These are phyloP conservation scores for Helostoma temminkii DNA, from an alignment of 2,797 vertebrate genomes.

Conservation along the genomic window DNA sequence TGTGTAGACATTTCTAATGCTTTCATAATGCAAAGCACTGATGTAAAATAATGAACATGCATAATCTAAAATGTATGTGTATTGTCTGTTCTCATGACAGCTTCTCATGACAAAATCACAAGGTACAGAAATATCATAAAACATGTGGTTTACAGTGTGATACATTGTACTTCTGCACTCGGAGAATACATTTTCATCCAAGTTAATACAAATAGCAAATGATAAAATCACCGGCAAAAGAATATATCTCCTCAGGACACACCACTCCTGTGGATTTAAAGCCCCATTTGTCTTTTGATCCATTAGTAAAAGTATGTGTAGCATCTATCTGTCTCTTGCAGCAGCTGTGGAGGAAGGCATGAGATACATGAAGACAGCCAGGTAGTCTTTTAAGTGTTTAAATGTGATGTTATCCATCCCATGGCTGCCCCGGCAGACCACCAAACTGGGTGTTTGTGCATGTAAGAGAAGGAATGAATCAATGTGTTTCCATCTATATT, in stretches of 20 bases:
- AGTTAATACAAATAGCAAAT: conserved; percentile 71
- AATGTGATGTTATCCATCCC: conserved; percentile 85
- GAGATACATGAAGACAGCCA: conserved; percentile 84
- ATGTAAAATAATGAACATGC: background rate
- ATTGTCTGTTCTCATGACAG: no score
- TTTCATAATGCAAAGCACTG: background rate
- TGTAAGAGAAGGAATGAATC: background rate
- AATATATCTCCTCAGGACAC: conserved; percentile 83
- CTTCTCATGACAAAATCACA: conserved; percentile 45
- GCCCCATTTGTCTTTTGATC: conserved; percentile 85
- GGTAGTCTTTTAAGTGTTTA: conserved; percentile 83
- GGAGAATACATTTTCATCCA: conserved; percentile 55
- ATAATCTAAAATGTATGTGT: conserved; percentile 8
- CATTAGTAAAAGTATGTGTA: conserved; percentile 83
- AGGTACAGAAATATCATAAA: conserved; percentile 41
- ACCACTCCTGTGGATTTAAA: conserved; percentile 79
- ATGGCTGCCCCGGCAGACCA: conserved; percentile 48
- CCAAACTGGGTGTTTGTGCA: conserved; percentile 8
- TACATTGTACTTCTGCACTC: conserved; percentile 50
- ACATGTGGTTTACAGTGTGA: conserved; percentile 49
- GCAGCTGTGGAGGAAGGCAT: conserved; percentile 72
- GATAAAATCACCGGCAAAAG: conserved; percentile 82
- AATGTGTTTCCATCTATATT: background rate
- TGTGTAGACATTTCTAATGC: background rate
- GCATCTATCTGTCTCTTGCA: conserved; percentile 79